A percentile compares a stretch with the other conserved stretches of the same genome.
Evolutionary conservation across 2,797 vertebrate species (phyloP).

Genomic region (Eleutherodactylus coqui): DNA sequence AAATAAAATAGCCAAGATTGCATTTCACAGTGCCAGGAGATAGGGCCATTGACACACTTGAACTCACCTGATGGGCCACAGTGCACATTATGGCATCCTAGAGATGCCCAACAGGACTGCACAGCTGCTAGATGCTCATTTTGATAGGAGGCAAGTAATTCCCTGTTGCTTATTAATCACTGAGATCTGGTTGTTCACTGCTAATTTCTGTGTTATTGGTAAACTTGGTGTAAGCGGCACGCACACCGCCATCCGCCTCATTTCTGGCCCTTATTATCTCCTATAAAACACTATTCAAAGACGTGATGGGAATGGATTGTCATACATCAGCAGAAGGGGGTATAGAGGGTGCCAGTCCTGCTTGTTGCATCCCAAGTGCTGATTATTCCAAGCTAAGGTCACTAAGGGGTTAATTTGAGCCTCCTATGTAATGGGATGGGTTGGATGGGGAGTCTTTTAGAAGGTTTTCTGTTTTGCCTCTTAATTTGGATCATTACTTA

Average conservation of each 20-base stretch:
- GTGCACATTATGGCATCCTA: not conserved
- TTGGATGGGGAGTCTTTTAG: conserved; percentile 89
- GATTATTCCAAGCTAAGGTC: conserved; percentile 89
- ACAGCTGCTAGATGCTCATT: conserved; percentile 67
- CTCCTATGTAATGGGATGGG: conserved; percentile 82
- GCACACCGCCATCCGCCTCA: conserved; percentile 72
- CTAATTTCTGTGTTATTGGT: conserved; percentile 82
- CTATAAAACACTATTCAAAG: conserved; percentile 84
- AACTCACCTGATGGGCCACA: conserved; percentile 4
- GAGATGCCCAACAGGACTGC: not conserved
- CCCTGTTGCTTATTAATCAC: conserved; percentile 65
- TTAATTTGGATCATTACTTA: conserved; percentile 93
- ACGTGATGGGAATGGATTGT: conserved; percentile 87
- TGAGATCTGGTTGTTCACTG: conserved; percentile 70
- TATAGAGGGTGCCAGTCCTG: conserved; percentile 72
- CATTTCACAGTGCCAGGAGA: not conserved
- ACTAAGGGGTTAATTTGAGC: conserved; percentile 79
- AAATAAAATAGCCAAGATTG: not conserved
- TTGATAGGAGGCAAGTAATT: conserved; percentile 70
- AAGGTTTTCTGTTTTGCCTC: conserved; percentile 90
- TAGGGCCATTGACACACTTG: not conserved
- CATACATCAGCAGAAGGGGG: conserved; percentile 77
- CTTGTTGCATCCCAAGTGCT: conserved; percentile 85
- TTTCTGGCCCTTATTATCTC: conserved; percentile 72
- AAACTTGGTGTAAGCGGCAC: conserved; percentile 80